These are phyloP conservation scores for Pharmacophagus antenor DNA, from an alignment of 2,888 invertebrate species.

Conservation along the genomic window DNA sequence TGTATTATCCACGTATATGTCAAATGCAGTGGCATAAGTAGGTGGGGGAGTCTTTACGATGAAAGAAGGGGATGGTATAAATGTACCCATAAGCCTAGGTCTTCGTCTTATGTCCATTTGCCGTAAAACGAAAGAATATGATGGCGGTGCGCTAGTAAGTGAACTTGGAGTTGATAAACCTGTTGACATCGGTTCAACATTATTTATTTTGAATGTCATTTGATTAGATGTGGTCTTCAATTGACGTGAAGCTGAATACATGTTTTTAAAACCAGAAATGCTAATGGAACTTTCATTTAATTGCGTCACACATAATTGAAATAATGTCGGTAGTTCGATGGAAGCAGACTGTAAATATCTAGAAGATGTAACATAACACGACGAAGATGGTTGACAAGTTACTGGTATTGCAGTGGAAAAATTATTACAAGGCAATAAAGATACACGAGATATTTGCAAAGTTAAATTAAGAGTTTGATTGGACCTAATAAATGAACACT, in stretches of 20 bases:
- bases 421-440: constrained; percentile 11
- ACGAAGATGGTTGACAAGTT: constrained; percentile 34
- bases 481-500: neutral
- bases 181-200: constrained; percentile 35
- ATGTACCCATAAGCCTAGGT: constrained; percentile 68
- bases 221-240: constrained; percentile 29
- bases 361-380: neutral
- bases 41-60: constrained; percentile 69
- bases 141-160: constrained; percentile 66
- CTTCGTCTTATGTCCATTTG: constrained; percentile 61
- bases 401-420: constrained; percentile 24
- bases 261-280: constrained; percentile 12
- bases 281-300: constrained; percentile 52
- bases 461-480: constrained; percentile 5
- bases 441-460: constrained; percentile 6
- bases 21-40: constrained; percentile 68
- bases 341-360: constrained; percentile 42
- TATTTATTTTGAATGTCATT: constrained; percentile 21
- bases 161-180: constrained; percentile 64
- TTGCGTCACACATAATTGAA: constrained; percentile 59
- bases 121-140: constrained; percentile 69
- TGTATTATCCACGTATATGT: constrained; percentile 64
- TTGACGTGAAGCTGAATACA: constrained; percentile 12
- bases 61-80: constrained; percentile 70
- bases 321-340: constrained; percentile 53